Evolutionary conservation across 2,888 invertebrate species (phyloP).

Genomic region (Hirtodrosophila histrioides): DNA sequence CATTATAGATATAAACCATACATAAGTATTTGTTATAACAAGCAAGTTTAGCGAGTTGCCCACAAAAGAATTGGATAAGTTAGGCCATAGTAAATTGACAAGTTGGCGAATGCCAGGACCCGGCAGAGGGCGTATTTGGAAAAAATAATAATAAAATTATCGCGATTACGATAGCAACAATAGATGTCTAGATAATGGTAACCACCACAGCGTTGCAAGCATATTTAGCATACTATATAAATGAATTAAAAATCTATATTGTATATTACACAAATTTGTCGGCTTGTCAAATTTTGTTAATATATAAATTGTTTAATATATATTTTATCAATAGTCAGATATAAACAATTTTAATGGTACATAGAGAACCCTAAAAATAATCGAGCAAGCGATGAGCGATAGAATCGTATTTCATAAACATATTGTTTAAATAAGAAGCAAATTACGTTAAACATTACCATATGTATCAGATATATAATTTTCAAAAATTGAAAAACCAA

Average conservation of each 20-base stretch:
- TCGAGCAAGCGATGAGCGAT: conserved; percentile 48
- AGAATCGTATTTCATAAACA: conserved; percentile 59
- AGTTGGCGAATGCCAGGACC: conserved; percentile 39
- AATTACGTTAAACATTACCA: conserved; percentile 63
- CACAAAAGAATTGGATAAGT: conserved; percentile 41
- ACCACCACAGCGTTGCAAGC: conserved; percentile 58
- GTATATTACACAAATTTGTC: conserved; percentile 71
- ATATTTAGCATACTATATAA: conserved; percentile 60
- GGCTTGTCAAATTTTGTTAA: conserved; percentile 74
- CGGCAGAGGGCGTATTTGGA: conserved; percentile 40
- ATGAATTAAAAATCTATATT: conserved; percentile 50
- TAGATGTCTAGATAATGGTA: conserved; percentile 74
- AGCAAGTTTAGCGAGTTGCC: conserved; percentile 55
- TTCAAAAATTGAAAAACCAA: conserved; percentile 53
- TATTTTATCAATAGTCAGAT: conserved; percentile 69
- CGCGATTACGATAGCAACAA: conserved; percentile 48
- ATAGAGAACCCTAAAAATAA: conserved; percentile 41
- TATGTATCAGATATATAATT: conserved; percentile 61
- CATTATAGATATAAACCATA: conserved; percentile 32
- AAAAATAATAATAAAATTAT: conserved; percentile 28
- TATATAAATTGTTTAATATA: conserved; percentile 69
- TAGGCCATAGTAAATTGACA: conserved; percentile 58
- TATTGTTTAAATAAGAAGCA: conserved; percentile 54
- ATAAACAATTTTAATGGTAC: conserved; percentile 60
- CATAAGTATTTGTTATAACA: conserved; percentile 59